Evolutionary conservation across 2,888 invertebrate species (phyloP), one percentile per base, ranked within the genome.

Genomic region (Torymus tubicola): DNA sequence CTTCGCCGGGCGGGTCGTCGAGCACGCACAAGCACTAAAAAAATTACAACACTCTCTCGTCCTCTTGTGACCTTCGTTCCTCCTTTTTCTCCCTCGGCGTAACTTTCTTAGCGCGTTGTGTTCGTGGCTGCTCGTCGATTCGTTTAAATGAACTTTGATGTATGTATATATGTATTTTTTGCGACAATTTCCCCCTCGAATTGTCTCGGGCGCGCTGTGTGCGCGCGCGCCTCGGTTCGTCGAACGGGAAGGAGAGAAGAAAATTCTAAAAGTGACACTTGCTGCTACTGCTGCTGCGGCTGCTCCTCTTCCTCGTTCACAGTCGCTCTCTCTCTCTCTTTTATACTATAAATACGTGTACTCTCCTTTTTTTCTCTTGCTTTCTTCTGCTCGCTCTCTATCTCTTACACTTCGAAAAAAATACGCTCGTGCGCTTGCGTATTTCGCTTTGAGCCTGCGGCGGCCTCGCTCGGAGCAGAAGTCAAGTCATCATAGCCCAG

Each of bases 401-500:
- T 58, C 58, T 16, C 16, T 18, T 16, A 18, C 16, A 18, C 16
- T n/a, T 58, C 2, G 18, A n/a, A 58, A 58, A 16, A 16, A 11
- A n/a, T 16, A 18, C 52, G 60, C 63, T 72, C 50, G 21, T 72
- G 14, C 2, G 31, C 55, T 13, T 12, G 42, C 31, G n/a, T 16
- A 52, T 72, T 12, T 42, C 13, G 18, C 64, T 64, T 31, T 55
- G 21, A 50, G 92, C 92, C 92, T 87, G 91, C 93, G 94, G 94
- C 94, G 94, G 94, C 60, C 67, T 65, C 42, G 14, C 42, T 81
- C 69, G 63, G 5, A 42, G 73, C 69, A 78, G 76, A 70, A 94
- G 93, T 94, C 92, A 95, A 94, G 94, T 94, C 95, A 95, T 95
- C 93, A 93, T 94, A 93, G 93, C 93, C 73, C 68, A 94, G 93